Base-by-base conservation (phyloP, 2,888 invertebrate species). In the Macrophya annulata region DNA sequence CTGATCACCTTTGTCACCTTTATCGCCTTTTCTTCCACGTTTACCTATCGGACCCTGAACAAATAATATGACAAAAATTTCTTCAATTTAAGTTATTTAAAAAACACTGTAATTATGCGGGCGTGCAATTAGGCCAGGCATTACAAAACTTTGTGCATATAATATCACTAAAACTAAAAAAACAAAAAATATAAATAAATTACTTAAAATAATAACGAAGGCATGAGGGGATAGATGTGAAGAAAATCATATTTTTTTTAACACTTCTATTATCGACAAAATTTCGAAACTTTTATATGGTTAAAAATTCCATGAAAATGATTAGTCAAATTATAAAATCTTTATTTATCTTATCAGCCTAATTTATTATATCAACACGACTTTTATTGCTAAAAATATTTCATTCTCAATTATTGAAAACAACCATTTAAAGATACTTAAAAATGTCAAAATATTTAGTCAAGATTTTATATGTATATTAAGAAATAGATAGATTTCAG, bases 1-100 rank as follows among this genome's bases (percentile, higher is more conserved):
- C 95, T 98, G 98, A 91, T 98, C 98, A 85, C 99, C 99, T 94
- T 98, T 98, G 91, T 97, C 97, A 65, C 99, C 99, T 91, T 97
- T 97, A 94, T 98, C 97, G 51, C 99, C 99, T 94, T 98, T 98
- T 89, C 97, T 96, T 84, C 99, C 99, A 90, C 98, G 96, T 94
- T 98, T 98, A 86, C 99, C 99, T 87, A 96, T 94, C 85, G 97
- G 97, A 85, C 98, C 98, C 98, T 98, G 94, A 45, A 92, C 90
- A 90, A 88, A 48, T 40, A 72, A 12, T 12, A 48, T 40, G 31
- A 76, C 65, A 81, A 68, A 45, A 68, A 85, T 17, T 89, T 86
- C 86, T 87, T 81, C 84, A 88, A 86, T 82, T 86, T 45, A n/a
- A 83, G n/a, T 72, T 68, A 55, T 31, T 43, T 10, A 59, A 72